phyloP scores from a whole-genome alignment of 2,797 vertebrate species.

The Morus bassanus region DNA sequence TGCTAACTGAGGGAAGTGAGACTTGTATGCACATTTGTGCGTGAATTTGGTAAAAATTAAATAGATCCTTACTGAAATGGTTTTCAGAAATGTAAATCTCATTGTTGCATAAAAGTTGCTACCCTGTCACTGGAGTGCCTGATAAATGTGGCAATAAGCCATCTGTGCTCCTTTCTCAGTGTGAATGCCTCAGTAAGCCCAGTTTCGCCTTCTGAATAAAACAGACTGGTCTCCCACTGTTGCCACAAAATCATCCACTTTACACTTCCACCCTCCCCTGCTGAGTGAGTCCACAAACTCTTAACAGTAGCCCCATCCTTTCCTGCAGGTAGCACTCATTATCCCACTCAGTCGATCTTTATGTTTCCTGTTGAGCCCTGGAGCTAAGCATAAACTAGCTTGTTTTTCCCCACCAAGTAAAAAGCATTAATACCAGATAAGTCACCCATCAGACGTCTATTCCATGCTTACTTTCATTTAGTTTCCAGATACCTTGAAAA shows the following conservation, averaged over 20 bases:
- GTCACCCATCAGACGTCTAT: neutral
- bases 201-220: neutral
- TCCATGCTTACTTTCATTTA: neutral
- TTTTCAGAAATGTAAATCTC: neutral
- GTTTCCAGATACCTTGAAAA: neutral
- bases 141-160: conserved; percentile 21
- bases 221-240: neutral
- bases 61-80: neutral
- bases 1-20: neutral
- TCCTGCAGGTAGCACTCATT: neutral
- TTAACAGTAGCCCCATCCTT: neutral
- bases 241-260: neutral
- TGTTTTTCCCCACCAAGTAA: neutral
- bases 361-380: neutral
- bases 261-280: neutral
- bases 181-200: neutral
- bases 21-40: neutral
- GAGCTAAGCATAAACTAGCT: neutral
- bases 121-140: neutral
- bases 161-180: neutral
- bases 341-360: neutral
- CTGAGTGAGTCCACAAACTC: neutral
- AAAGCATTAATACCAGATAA: neutral
- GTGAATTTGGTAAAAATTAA: neutral
- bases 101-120: neutral